These are phyloP conservation scores for Mastomys coucha DNA, from an alignment of 2,113 vertebrate species.

Conservation along the genomic window DNA sequence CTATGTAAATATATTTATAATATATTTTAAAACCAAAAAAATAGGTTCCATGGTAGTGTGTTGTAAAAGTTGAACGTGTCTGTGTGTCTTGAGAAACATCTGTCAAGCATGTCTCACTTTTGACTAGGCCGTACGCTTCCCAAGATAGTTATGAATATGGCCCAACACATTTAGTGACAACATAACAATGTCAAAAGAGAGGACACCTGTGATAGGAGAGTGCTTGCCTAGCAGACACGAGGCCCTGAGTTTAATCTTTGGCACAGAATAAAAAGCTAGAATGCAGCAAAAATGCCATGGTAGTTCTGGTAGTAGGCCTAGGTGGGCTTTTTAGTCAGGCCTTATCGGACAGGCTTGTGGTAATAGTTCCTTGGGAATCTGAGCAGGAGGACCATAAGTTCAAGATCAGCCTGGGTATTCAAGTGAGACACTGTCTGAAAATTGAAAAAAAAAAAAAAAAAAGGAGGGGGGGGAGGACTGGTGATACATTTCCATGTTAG, in stretches of 20 bases:
- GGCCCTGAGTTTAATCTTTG: neutral
- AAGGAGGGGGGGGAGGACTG: no score
- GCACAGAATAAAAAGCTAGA: neutral
- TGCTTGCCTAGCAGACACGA: neutral
- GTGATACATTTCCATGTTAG: neutral
- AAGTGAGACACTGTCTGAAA: neutral
- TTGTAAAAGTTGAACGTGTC: conserved; percentile 20
- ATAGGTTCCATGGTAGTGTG: neutral
- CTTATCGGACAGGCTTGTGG: neutral
- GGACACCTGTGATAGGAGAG: neutral
- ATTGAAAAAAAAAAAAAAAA: neutral
- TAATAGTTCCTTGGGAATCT: neutral
- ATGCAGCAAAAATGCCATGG: conserved; percentile 2
- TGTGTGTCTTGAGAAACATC: conserved; percentile 13
- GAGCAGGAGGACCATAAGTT: neutral
- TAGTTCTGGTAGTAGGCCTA: neutral
- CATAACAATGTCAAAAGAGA: neutral
- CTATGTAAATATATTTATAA: neutral
- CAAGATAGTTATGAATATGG: neutral
- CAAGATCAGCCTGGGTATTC: neutral
- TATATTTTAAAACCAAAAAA: conserved; percentile 36
- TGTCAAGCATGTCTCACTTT: neutral
- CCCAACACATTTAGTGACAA: neutral
- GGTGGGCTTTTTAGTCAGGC: neutral
- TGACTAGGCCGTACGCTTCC: neutral